Evolutionary conservation across 1,140 invertebrate genomes (phyloP), one percentile per base, ranked within the genome.

Genomic region (Pogonomyrmex californicus): DNA sequence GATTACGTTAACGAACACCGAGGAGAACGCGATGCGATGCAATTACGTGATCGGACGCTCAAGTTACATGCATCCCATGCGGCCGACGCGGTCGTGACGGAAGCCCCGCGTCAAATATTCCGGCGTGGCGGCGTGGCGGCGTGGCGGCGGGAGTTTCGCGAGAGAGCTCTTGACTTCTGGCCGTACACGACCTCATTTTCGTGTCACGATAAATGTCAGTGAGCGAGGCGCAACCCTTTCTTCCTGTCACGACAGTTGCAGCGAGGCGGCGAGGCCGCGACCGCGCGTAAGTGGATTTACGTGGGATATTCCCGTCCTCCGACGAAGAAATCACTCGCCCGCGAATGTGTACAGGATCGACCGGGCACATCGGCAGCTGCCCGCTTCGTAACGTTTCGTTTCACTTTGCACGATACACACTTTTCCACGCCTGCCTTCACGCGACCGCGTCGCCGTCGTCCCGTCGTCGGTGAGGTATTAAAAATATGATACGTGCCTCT

Each of bases 121-220:
- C 66, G 65, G 41, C 63, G n/a, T 0, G 30, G 41, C 17, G 36
- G 14, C 63, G n/a, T 4, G 38, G 41, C 66, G 2, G 63, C 36
- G 36, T 30, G 30, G 41, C 17, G 36, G 14, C 63, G n/a, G 66
- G 44, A 33, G 36, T 73, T 60, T 36, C 36, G 66, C 66, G 79
- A 82, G 79, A 82, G 68, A 41, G 54, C 79, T 82, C 79, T 82
- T 60, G 79, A 71, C 79, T 82, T 60, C 79, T 82, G 66, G 51
- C 65, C 66, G 79, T 82, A 33, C 56, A 83, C 79, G 79, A 73
- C 79, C 77, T 81, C 77, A 81, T 81, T 81, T 70, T 81, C 77
- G 47, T 81, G 77, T 81, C 77, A 70, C 77, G 77, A 81, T 81
- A 81, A 81, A 81, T 81, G 77, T 81, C 63, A 68, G 77, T 81